Evolutionary conservation across 2,888 invertebrate genomes (phyloP).

Genomic region (Philereme vetulata): DNA sequence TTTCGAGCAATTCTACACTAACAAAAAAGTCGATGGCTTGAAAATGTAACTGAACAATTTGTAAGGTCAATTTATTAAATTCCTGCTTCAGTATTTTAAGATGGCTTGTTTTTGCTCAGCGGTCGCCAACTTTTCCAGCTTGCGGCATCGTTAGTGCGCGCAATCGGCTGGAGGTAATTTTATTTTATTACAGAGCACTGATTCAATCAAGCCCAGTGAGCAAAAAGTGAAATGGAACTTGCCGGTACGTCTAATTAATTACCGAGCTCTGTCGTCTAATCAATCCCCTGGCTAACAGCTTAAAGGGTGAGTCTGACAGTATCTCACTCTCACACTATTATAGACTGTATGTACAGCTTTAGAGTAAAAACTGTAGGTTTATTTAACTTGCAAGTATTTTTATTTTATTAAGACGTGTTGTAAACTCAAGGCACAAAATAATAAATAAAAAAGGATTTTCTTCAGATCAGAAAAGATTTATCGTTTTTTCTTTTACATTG

Average conservation of each 20-base stretch:
- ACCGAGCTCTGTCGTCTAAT: slow-evolving; percentile 54
- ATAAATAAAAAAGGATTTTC: too few relatives aligned
- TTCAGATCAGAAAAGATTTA: too few relatives aligned
- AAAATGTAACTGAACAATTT: background rate
- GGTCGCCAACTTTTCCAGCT: slow-evolving; percentile 24
- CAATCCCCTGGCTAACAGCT: slow-evolving; percentile 45
- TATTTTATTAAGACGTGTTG: too few relatives aligned
- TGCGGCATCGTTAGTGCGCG: slow-evolving; percentile 32
- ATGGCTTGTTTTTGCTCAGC: slow-evolving; percentile 19
- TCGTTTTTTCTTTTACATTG: too few relatives aligned
- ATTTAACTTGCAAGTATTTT: too few relatives aligned
- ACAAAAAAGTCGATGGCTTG: background rate
- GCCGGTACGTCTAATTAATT: slow-evolving; percentile 63
- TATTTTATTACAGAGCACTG: slow-evolving; percentile 41
- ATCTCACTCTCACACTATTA: background rate
- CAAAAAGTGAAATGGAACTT: slow-evolving; percentile 58
- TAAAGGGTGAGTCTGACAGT: background rate
- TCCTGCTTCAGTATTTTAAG: background rate
- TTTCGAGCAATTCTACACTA: slow-evolving; percentile 2
- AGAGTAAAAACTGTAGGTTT: too few relatives aligned
- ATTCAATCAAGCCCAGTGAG: slow-evolving; percentile 52
- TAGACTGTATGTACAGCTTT: slow-evolving; percentile 3
- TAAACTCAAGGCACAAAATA: too few relatives aligned
- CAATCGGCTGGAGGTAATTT: slow-evolving; percentile 33
- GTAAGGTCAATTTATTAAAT: slow-evolving; percentile 5